Percentiles rank a stretch among this genome's conserved stretches.
Conservation (phyloP, 2,797 vertebrate species). For the Halcyon smyrnensis region DNA sequence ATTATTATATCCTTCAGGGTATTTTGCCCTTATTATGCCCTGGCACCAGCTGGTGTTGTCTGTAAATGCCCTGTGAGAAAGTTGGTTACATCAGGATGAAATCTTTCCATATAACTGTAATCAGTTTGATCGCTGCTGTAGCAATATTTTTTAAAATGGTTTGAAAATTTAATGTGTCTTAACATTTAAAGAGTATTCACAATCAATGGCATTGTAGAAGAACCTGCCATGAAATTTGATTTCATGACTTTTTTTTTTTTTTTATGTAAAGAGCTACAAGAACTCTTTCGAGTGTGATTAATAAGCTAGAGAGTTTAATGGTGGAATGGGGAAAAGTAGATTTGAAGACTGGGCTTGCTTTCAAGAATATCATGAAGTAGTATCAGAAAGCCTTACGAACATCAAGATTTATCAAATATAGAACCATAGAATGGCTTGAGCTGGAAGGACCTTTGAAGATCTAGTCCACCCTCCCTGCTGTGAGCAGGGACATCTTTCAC, state of each 20-base stretch:
- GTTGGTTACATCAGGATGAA: background rate
- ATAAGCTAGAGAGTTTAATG: background rate
- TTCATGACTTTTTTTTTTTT: background rate
- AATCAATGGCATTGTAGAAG: background rate
- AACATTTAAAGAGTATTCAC: background rate
- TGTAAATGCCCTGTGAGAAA: background rate
- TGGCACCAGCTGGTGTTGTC: background rate
- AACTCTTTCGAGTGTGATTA: background rate
- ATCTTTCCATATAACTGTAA: background rate
- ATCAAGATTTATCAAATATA: background rate
- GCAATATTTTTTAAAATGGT: background rate
- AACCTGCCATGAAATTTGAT: background rate
- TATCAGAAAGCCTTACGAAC: background rate
- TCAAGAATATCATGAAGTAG: background rate
- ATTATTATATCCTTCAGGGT: no score
- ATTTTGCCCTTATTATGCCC: background rate
- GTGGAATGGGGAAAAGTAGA: background rate
- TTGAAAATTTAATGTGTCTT: background rate
- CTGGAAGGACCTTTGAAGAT: background rate
- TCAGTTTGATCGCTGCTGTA: background rate
- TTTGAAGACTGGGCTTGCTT: background rate
- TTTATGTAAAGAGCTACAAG: background rate
- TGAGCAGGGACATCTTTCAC: background rate
- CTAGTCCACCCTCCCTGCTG: background rate
- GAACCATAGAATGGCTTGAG: background rate